Base-by-base conservation (phyloP, 2,797 vertebrate species). In the Phataginus tricuspis region DNA sequence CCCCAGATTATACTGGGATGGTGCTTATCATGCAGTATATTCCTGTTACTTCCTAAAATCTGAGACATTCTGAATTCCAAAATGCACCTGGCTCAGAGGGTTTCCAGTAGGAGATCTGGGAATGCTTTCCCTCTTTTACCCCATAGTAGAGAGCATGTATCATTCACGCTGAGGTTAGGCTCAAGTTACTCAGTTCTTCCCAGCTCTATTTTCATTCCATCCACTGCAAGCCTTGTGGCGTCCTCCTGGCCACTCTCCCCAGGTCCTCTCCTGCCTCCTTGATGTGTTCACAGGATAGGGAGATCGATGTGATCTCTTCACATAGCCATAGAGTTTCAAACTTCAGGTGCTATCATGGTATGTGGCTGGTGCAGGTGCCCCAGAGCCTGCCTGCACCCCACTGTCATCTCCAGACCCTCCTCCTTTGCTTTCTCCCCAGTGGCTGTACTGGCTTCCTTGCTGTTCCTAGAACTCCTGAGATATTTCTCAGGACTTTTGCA, bases 341-440 rank as follows among this genome's bases (percentile, higher is more conserved):
- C 7, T 2, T 37, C 64, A 27, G 18, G 1, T 34, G 72, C 15
- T 31, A 59, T 51, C 21, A 0, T 1, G 31, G 34, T 57, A 39
- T 12, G 37, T 9, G 0, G 29, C 25, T 7, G 29, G 74, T 45
- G 37, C 55, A 2, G 9, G 42, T 3, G 25, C n/a, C n/a, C 5
- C 23, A 16, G 51, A 27, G 18, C 49, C 18, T 49, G 29, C 59
- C 34, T 25, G 16, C 29, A 6, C 1, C 23, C 29, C 9, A 5
- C 12, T 1, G 61, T 15, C 14, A 4, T 15, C n/a, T 5, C 27
- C 12, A 10, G 34, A 16, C 85, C 23, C 23, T 16, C 1, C 29
- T 39, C 31, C 3, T 4, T 45, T 12, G 68, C 59, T 18, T 12
- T 9, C 29, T 66, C 29, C 15, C 0, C n/a, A 3, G 21, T 21